Base-by-base conservation (phyloP, 2,797 vertebrate species). In the Telmatherina bonti region DNA sequence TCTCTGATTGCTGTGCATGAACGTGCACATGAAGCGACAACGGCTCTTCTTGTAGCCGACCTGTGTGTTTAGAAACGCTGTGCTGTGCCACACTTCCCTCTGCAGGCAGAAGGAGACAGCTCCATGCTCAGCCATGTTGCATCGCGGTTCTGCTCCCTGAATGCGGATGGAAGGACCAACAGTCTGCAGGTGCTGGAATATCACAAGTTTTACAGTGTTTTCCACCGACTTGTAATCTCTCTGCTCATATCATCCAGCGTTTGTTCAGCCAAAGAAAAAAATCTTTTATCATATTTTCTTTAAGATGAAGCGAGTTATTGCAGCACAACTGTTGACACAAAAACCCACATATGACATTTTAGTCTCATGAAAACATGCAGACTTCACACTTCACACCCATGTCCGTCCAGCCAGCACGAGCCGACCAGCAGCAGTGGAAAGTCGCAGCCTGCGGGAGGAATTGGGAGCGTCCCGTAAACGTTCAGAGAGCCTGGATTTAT, bases 311-410 rank as follows among this genome's bases (percentile, higher is more conserved):
- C 85, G 81, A 86, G 83, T 88, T 69, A 78, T 41, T 84, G 70
- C 67, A 52, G 53, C 58, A 52, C 70, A 67, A 53, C 36, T 26
- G 13, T 70, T 88, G 86, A 91, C 86, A 84, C 83, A 84, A 56
- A 70, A 87, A 80, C 78, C 82, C 84, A 91, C 88, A 80, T 87
- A 88, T 88, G 90, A 90, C 89, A 90, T 93, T 89, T 91, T 63
- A 76, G 72, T 79, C 64, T 80, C 74, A 76, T 90, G 84, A 81
- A 91, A 92, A 87, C 83, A 52, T 67, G 72, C 70, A 47, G 67
- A 78, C 38, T 70, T 74, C n/a, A n/a, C 30, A 3, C 3, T 30
- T 30, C 30, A 30, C 6, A 6, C 30, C 3, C 30, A 30, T 30
- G 30, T 30, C 6, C 6, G 3, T 30, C 30, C 30, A 30, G 30